Conservation (phyloP, 2,797 vertebrate species). For the Sphenopsis melanotis region DNA sequence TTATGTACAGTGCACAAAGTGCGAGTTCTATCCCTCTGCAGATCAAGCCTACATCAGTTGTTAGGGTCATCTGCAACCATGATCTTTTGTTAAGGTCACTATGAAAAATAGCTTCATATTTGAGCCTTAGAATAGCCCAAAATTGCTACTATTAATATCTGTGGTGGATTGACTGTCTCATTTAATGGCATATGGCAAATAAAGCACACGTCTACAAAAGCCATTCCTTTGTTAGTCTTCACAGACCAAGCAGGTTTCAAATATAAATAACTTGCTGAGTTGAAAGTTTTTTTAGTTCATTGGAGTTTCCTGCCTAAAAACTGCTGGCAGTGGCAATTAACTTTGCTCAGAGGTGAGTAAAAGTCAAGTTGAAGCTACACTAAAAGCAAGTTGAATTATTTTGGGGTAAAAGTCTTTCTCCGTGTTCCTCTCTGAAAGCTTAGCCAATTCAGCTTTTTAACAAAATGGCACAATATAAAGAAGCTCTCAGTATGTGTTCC, state of each 20-base stretch:
- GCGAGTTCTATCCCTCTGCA: background rate
- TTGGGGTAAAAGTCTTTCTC: background rate
- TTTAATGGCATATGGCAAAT: conserved; percentile 30
- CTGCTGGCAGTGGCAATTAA: background rate
- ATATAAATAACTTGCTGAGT: conserved; percentile 35
- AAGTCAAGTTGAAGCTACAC: background rate
- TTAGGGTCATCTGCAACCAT: background rate
- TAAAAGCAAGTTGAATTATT: background rate
- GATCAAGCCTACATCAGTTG: background rate
- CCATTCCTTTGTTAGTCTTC: conserved; percentile 47
- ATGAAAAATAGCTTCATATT: background rate
- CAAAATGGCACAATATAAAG: background rate
- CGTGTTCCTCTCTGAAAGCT: background rate
- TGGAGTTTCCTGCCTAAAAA: conserved; percentile 26
- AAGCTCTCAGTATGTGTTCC: background rate
- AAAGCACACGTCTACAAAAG: conserved; percentile 26
- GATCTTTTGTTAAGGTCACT: background rate
- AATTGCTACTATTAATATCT: conserved; percentile 22
- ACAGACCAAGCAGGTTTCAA: conserved; percentile 44
- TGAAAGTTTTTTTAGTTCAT: background rate
- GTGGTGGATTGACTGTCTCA: conserved; percentile 26
- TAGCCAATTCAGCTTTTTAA: background rate
- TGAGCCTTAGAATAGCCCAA: conserved; percentile 35
- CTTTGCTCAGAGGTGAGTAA: background rate
- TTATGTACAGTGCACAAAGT: background rate